Evolutionary conservation across 2,888 invertebrate genomes (phyloP), one percentile per base, ranked within the genome.

Genomic region (Cheilosia scutellata): DNA sequence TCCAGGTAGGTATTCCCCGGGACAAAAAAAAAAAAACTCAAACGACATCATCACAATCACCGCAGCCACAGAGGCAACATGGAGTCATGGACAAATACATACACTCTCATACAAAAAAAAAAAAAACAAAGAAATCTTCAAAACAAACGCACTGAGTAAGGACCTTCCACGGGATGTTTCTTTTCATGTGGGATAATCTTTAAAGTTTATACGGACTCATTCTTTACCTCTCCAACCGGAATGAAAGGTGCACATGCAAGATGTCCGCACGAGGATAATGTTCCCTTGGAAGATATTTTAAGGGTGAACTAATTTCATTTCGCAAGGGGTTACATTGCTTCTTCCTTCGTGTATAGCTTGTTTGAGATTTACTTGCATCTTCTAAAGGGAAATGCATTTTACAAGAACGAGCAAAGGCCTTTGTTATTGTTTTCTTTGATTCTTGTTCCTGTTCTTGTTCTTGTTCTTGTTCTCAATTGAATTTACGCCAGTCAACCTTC

Each of bases 281-380:
- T 16, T 63, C 11, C 25, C 25, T 40, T 40, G 25, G 6, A 40
- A 51, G 49, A 37, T 5, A 33, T 62, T 29, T 47, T 62, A 63
- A 29, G 78, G 71, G 62, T 62, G 71, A 78, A 78, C 78, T 57
- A 63, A 78, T 78, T 78, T 62, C 55, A 20, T 16, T 44, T 27
- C 53, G 33, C n/a, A 31, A 55, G 47, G 55, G 71, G n/a, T 47
- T 58, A 13, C 37, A 27, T 47, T 33, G 31, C 7, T 58, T 31
- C 31, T 31, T 63, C 4, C 9, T 2, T n/a, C n/a, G 44, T 53
- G 40, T 25, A 58, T 25, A 58, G 40, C 6, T 5, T 20, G 11
- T 49, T 65, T 65, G 29, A 20, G 49, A 33, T 51, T 55, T 42
- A 57, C 44, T 57, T 44, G 44, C 55, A 44, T 7, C 68, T 29